Conservation (phyloP, 2,797 vertebrate species). For the Mormyrops attenuatus region DNA sequence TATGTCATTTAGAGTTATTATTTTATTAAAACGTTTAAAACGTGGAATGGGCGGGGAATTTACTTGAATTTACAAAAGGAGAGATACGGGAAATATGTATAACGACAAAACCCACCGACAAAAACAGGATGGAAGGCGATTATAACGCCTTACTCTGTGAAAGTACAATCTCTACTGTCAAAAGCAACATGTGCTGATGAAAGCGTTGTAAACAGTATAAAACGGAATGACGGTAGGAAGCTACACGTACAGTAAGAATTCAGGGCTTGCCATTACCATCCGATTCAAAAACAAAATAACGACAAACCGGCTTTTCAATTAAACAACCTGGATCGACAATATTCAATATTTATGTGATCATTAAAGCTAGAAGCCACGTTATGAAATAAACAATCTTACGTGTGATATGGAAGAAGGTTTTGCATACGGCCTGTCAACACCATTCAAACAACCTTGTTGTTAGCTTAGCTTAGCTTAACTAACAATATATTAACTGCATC, state of each 20-base stretch:
- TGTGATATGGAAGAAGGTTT: neutral
- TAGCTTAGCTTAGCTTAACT: neutral
- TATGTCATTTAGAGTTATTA: neutral
- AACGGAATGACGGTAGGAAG: neutral
- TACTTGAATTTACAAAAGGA: neutral
- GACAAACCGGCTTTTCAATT: neutral
- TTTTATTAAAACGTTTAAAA: neutral
- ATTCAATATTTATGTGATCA: neutral
- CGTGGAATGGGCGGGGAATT: neutral
- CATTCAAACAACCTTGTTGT: neutral
- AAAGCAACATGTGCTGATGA: neutral
- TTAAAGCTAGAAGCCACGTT: neutral
- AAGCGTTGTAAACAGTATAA: neutral
- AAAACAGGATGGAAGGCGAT: neutral
- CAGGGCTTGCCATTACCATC: neutral
- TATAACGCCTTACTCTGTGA: neutral
- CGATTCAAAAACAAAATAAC: neutral
- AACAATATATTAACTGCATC: neutral
- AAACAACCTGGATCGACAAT: neutral
- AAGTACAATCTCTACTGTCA: neutral
- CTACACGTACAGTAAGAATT: neutral
- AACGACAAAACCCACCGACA: neutral
- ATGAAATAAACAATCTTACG: neutral
- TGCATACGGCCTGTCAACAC: neutral
- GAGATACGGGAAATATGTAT: neutral